phyloP scores from a whole-genome alignment of 2,797 vertebrate genomes.

The Tokudaia tokunoshimensis region DNA sequence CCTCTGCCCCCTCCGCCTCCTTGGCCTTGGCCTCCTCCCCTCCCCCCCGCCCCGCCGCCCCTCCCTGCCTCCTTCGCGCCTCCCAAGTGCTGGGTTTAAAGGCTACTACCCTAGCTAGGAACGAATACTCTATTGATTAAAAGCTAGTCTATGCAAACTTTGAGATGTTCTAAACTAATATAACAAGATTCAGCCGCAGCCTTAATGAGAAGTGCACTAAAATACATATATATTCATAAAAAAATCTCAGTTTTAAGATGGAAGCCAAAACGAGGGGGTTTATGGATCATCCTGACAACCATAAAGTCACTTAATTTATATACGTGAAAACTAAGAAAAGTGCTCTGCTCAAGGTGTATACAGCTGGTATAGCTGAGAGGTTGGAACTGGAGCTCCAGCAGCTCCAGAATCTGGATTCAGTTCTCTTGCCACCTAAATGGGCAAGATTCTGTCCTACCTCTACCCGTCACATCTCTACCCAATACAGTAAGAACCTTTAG shows the following conservation, averaged over 20 bases:
- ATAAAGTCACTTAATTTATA: neutral
- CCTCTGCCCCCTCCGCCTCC: too few species aligned
- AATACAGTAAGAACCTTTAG: conserved; percentile 35
- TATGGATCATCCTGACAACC: conserved; percentile 24
- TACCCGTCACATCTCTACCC: neutral
- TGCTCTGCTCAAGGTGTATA: neutral
- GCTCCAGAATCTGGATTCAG: conserved; percentile 15
- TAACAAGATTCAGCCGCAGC: conserved; percentile 25
- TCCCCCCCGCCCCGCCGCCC: fast-evolving
- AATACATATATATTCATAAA: neutral
- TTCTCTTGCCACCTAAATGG: conserved; percentile 28
- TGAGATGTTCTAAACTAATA: conserved; percentile 29
- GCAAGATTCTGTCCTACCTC: conserved; percentile 41
- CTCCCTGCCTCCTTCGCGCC: too few species aligned
- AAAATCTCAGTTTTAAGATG: too few species aligned
- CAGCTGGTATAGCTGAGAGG: neutral
- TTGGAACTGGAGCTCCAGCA: neutral
- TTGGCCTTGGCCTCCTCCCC: neutral
- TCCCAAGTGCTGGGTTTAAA: neutral
- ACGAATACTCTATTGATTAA: conserved; percentile 42
- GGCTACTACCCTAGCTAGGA: neutral
- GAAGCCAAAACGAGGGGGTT: neutral
- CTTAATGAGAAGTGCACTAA: conserved; percentile 7
- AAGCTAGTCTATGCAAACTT: conserved; percentile 49
- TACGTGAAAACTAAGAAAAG: conserved; percentile 55